Conservation (phyloP, 2,888 invertebrate species). For the Eristalinus sepulchralis region DNA sequence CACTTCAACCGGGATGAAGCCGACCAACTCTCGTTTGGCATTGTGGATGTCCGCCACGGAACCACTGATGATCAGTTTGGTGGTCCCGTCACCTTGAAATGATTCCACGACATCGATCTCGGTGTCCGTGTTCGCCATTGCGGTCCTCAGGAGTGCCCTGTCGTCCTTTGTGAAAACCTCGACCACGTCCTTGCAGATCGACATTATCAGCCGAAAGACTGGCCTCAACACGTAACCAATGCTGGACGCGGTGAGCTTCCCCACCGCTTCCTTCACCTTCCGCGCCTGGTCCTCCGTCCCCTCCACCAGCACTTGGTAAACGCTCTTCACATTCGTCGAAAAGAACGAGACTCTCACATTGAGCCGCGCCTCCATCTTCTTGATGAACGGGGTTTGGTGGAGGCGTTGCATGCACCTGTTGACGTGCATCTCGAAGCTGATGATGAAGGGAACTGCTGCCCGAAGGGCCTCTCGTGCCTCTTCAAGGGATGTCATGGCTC, state of each 20-base stretch:
- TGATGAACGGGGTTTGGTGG: slow-evolving; percentile 88
- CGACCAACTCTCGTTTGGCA: slow-evolving; percentile 94
- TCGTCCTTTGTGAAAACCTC: slow-evolving; percentile 91
- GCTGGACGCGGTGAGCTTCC: slow-evolving; percentile 85
- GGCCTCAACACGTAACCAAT: slow-evolving; percentile 81
- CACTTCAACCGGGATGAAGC: slow-evolving; percentile 93
- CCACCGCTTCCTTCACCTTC: slow-evolving; percentile 94
- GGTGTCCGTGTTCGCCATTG: slow-evolving; percentile 93
- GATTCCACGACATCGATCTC: slow-evolving; percentile 96
- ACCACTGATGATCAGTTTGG: slow-evolving; percentile 94
- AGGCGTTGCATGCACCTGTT: slow-evolving; percentile 86
- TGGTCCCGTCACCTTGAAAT: slow-evolving; percentile 91
- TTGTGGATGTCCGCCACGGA: slow-evolving; percentile 92
- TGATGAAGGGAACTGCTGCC: slow-evolving; percentile 93
- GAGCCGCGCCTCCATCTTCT: slow-evolving; percentile 92
- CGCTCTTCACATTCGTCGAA: slow-evolving; percentile 91
- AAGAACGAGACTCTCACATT: slow-evolving; percentile 93
- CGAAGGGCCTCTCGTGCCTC: slow-evolving; percentile 92
- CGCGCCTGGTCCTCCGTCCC: slow-evolving; percentile 94
- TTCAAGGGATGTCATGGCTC: slow-evolving; percentile 94
- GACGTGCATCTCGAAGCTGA: slow-evolving; percentile 95
- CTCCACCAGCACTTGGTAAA: slow-evolving; percentile 91
- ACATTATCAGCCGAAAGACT: slow-evolving; percentile 92
- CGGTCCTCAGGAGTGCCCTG: slow-evolving; percentile 86
- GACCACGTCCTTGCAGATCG: slow-evolving; percentile 94